phyloP scores from a whole-genome alignment of 2,888 invertebrate species.

The Bhutanitis thaidina region DNA sequence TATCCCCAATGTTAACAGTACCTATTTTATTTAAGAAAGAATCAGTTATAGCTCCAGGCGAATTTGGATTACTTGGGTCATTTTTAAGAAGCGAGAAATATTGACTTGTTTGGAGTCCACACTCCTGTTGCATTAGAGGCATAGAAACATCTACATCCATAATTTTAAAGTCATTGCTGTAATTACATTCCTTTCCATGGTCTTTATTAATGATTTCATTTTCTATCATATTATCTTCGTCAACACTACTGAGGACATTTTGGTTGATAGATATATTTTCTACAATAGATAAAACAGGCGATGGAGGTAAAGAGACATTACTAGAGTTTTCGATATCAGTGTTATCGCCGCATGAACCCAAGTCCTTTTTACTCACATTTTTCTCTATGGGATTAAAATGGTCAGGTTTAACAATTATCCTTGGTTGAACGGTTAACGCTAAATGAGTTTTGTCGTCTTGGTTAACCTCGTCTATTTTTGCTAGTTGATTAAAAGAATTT shows the following conservation, averaged over 20 bases:
- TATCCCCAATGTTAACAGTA: slow-evolving; percentile 39
- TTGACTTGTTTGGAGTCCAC: slow-evolving; percentile 33
- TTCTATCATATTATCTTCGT: slow-evolving; percentile 21
- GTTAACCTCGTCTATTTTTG: slow-evolving; percentile 45
- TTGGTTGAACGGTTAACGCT: neutral
- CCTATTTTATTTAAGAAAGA: slow-evolving; percentile 44
- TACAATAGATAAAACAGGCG: slow-evolving; percentile 66
- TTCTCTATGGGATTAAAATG: slow-evolving; percentile 4
- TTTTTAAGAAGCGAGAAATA: slow-evolving; percentile 23
- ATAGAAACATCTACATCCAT: slow-evolving; percentile 47
- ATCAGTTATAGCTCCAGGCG: slow-evolving; percentile 34
- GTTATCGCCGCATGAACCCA: neutral
- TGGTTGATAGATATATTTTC: slow-evolving; percentile 59
- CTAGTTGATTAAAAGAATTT: slow-evolving; percentile 30
- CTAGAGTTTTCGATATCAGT: slow-evolving; percentile 45
- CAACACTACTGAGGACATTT: slow-evolving; percentile 34
- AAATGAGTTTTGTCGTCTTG: slow-evolving; percentile 18
- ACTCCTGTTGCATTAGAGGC: slow-evolving; percentile 58
- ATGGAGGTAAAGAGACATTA: slow-evolving; percentile 53
- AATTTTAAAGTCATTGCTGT: slow-evolving; percentile 40
- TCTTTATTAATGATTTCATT: neutral
- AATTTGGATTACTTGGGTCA: slow-evolving; percentile 18
- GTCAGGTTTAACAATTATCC: slow-evolving; percentile 14
- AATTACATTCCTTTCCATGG: slow-evolving; percentile 21
- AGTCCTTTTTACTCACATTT: neutral